Conservation (phyloP, 2,797 vertebrate species). For the Brachymystax lenok region DNA sequence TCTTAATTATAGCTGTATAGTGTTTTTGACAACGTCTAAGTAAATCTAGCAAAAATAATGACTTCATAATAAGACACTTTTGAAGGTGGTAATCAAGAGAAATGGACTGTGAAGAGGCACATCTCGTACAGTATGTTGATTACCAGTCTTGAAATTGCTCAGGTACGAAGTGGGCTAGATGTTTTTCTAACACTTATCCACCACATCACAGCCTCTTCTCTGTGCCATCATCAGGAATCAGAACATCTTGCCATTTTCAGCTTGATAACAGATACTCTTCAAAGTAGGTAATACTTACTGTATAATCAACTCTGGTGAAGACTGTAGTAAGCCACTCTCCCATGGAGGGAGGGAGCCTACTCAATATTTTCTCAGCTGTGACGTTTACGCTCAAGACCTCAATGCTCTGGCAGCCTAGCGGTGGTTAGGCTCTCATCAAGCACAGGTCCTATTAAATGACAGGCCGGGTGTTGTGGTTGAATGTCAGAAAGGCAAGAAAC, state of each 20-base stretch:
- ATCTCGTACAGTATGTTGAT: conserved; percentile 18
- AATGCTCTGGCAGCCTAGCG: not conserved
- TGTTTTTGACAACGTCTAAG: too few species aligned
- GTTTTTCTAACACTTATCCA: not conserved
- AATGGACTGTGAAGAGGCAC: conserved; percentile 22
- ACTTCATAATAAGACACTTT: not conserved
- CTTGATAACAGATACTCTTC: not conserved
- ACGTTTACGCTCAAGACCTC: not conserved
- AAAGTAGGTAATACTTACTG: not conserved
- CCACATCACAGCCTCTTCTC: not conserved
- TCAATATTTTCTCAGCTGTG: conserved; percentile 1
- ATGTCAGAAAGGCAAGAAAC: not conserved
- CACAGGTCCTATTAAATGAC: not conserved
- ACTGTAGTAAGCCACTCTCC: not conserved
- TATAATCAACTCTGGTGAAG: not conserved
- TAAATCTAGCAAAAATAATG: too few species aligned
- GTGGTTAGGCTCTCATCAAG: not conserved
- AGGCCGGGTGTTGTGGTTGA: not conserved
- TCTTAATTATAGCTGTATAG: too few species aligned
- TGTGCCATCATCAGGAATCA: not conserved
- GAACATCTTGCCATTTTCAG: not conserved
- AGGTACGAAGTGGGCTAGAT: not conserved
- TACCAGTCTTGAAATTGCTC: not conserved
- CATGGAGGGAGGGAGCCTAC: not conserved
- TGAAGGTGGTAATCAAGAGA: conserved; percentile 11